These are phyloP conservation scores for Sycon ciliatum DNA, from an alignment of 37 sponge, comb jelly and placozoan genomes.

Conservation along the genomic window DNA sequence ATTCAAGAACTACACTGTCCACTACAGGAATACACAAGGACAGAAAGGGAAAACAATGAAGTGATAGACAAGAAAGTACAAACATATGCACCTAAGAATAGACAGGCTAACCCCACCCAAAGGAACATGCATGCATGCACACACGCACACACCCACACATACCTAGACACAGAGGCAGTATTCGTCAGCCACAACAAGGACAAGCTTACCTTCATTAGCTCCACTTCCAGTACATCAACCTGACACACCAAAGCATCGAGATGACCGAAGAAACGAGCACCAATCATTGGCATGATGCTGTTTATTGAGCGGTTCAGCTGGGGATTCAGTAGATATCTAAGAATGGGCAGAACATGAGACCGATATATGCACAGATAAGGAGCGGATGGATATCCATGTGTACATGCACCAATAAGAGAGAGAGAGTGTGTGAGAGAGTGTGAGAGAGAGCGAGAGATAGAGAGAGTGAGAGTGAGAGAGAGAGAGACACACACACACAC, in stretches of 20 bases:
- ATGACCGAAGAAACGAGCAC: slow-evolving; percentile 38
- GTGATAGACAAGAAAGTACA: no score
- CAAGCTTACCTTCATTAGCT: slow-evolving; percentile 49
- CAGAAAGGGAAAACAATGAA: no score
- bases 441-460: no score
- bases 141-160: no score
- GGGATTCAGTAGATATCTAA: slow-evolving; percentile 16
- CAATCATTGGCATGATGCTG: slow-evolving; percentile 62
- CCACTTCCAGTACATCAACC: slow-evolving; percentile 49
- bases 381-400: no score
- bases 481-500: background rate
- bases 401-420: background rate
- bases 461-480: no score
- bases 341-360: background rate
- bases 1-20: background rate
- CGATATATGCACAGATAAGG: background rate
- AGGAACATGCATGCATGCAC: no score
- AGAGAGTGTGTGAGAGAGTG: background rate
- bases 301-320: slow-evolving; percentile 38
- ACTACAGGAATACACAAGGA: background rate
- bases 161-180: no score
- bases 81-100: background rate
- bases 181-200: no score
- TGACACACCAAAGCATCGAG: slow-evolving; percentile 38
- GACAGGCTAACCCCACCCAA: background rate